Evolutionary conservation across 2,797 vertebrate species (phyloP).

Genomic region (Rousettus madagascariensis): DNA sequence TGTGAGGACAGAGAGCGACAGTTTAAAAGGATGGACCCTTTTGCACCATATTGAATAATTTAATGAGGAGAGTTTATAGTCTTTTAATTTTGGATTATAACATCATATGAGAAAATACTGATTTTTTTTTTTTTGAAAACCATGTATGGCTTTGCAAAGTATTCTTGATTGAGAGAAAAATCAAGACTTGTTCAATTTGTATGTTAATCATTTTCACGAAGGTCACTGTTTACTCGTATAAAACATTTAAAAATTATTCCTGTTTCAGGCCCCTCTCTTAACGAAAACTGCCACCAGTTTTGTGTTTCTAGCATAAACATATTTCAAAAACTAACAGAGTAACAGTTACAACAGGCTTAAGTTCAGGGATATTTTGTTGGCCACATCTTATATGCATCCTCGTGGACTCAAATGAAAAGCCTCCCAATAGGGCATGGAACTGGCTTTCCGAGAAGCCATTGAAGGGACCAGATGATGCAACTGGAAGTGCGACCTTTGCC

Average conservation of each 20-base stretch:
- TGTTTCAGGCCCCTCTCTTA: background rate
- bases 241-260: background rate
- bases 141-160: background rate
- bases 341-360: background rate
- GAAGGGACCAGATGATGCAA: background rate
- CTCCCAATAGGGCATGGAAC: background rate
- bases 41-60: background rate
- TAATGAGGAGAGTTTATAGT: background rate
- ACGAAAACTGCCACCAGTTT: background rate
- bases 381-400: background rate
- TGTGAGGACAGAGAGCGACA: background rate
- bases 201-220: background rate
- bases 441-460: background rate
- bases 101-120: background rate
- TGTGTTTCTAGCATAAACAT: background rate
- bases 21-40: background rate
- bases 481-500: background rate
- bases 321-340: background rate
- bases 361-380: background rate
- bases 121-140: background rate
- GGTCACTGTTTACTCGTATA: background rate
- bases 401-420: background rate
- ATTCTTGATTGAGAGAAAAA: background rate
- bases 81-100: background rate
- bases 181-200: background rate